A percentile compares a stretch with the other conserved stretches of the same genome.
These are phyloP conservation scores for Clarias macrocephalus DNA, from an alignment of 2,113 vertebrate species.

Conservation along the genomic window DNA sequence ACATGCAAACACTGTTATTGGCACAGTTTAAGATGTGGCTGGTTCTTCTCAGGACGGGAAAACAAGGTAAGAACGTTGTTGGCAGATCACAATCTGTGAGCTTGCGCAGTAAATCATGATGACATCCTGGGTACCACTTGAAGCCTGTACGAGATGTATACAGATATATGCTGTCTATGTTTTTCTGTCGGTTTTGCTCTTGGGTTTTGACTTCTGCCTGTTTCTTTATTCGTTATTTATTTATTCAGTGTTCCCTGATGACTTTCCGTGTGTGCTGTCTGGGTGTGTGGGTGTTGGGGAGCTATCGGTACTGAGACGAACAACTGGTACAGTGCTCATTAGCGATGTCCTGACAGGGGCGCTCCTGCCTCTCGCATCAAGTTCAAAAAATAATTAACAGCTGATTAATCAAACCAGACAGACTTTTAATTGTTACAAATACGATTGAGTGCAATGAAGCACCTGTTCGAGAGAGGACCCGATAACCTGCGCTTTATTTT, in stretches of 20 bases:
- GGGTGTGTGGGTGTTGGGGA: background rate
- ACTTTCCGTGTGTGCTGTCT: background rate
- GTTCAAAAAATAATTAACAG: slow-evolving; percentile 2
- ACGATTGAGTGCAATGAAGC: slow-evolving; percentile 9
- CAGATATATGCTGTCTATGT: background rate
- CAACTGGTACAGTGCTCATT: background rate
- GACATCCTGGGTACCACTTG: background rate
- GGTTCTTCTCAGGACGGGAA: background rate
- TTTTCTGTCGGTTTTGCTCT: background rate
- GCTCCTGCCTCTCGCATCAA: background rate
- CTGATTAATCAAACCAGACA: slow-evolving; percentile 13
- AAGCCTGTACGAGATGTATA: background rate
- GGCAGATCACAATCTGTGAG: background rate
- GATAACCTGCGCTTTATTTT: background rate
- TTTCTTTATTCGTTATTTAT: background rate
- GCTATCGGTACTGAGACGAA: background rate
- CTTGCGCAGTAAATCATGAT: slow-evolving; percentile 1
- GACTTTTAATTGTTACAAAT: background rate
- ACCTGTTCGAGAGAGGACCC: background rate
- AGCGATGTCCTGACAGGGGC: background rate
- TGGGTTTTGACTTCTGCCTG: background rate
- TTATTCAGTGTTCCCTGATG: background rate
- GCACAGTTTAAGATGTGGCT: background rate
- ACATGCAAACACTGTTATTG: background rate
- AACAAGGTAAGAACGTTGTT: background rate